A percentile compares a stretch with the other conserved stretches of the same genome.
phyloP scores from a whole-genome alignment of 2,888 invertebrate genomes.

The Cantharis lateralis region DNA sequence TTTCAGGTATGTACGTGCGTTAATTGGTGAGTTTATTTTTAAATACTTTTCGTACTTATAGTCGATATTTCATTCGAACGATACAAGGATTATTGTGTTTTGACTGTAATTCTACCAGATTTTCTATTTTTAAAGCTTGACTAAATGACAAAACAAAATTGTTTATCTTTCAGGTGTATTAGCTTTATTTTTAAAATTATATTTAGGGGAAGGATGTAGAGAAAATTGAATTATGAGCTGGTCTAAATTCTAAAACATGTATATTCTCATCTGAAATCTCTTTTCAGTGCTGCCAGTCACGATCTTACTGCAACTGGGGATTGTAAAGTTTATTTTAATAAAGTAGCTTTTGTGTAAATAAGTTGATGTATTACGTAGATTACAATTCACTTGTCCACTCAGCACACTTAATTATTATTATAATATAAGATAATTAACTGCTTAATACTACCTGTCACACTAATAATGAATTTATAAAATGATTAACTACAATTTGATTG shows the following conservation, averaged over 20 bases:
- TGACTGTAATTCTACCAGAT: too few species aligned
- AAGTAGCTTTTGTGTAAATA: conserved; percentile 30
- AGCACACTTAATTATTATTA: conserved; percentile 6
- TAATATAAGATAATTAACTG: background rate
- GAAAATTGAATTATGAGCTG: conserved; percentile 27
- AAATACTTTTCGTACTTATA: background rate
- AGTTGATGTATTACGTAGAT: conserved; percentile 21
- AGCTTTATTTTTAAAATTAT: background rate
- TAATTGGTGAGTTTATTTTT: background rate
- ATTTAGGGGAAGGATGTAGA: conserved; percentile 10
- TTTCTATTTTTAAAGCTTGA: too few species aligned
- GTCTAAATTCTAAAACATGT: conserved; percentile 26
- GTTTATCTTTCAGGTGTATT: conserved; percentile 4
- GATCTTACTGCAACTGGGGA: conserved; percentile 20
- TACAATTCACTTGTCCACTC: conserved; percentile 22
- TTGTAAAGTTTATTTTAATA: conserved; percentile 31
- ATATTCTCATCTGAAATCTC: conserved; percentile 27
- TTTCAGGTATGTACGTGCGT: background rate
- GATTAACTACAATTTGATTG: background rate
- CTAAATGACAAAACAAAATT: background rate
- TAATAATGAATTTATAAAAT: background rate
- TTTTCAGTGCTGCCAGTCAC: conserved; percentile 17
- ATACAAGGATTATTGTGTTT: too few species aligned
- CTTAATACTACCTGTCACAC: background rate
- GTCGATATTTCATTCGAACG: too few species aligned